A percentile compares a stretch with the other conserved stretches of the same genome.
Conservation (phyloP, 2,888 invertebrate genomes). For the Epistrophe eligans region DNA sequence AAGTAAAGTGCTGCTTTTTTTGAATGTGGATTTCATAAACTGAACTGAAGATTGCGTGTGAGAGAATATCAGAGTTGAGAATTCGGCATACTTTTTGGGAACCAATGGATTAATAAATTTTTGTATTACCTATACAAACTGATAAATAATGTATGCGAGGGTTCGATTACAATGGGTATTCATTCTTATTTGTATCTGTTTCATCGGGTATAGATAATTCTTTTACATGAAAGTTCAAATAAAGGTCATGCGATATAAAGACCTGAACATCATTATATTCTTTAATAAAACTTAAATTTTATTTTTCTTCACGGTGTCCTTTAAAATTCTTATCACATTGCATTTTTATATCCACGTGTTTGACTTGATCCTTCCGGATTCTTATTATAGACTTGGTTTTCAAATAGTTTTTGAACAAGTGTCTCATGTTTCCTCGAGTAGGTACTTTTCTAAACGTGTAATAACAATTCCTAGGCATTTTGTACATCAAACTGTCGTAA, state of each 20-base stretch:
- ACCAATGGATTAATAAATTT: constrained; percentile 28
- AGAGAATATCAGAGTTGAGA: constrained; percentile 36
- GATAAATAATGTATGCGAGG: background rate
- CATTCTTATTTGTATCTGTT: background rate
- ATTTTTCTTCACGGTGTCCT: too few relatives aligned
- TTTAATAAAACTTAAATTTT: too few relatives aligned
- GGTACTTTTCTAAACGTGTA: constrained; percentile 15
- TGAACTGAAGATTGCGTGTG: background rate
- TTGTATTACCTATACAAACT: background rate
- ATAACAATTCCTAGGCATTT: constrained; percentile 59
- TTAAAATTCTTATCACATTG: background rate
- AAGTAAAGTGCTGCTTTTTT: constrained; percentile 44
- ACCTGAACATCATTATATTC: too few relatives aligned
- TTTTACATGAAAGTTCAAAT: background rate
- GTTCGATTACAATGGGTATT: background rate
- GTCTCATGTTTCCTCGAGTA: constrained; percentile 70
- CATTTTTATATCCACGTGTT: constrained; percentile 15
- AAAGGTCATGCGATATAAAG: background rate
- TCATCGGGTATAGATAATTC: background rate
- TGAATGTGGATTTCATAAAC: constrained; percentile 4
- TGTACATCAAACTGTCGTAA: constrained; percentile 57
- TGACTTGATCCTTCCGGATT: constrained; percentile 17
- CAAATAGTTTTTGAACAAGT: constrained; percentile 61
- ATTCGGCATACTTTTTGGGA: constrained; percentile 60
- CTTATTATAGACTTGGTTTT: too few relatives aligned